Evolutionary conservation across 2,797 vertebrate genomes (phyloP).

Genomic region (Craterocephalus amniculus): DNA sequence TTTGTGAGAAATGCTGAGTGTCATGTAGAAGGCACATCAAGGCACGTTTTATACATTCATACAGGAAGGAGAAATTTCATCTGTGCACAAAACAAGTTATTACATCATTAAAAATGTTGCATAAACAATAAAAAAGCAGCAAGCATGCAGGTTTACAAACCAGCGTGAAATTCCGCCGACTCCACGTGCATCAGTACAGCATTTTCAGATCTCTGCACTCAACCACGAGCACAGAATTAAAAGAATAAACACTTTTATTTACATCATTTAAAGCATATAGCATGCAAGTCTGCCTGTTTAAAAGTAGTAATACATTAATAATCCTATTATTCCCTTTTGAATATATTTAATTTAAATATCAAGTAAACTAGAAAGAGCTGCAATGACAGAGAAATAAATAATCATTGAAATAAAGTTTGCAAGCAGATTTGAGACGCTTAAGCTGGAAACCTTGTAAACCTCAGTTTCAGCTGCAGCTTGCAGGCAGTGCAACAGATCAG

Average conservation of each 20-base stretch:
- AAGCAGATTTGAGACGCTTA: slow-evolving; percentile 21
- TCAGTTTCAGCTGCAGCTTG: slow-evolving; percentile 22
- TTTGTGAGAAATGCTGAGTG: slow-evolving; percentile 24
- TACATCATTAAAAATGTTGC: slow-evolving; percentile 3
- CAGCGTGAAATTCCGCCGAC: background rate
- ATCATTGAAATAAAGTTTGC: slow-evolving; percentile 4
- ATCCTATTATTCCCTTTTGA: background rate
- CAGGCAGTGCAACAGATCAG: slow-evolving; percentile 47
- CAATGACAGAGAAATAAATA: slow-evolving; percentile 48
- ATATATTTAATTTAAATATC: slow-evolving; percentile 1
- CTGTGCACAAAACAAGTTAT: slow-evolving; percentile 9
- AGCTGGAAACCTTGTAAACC: slow-evolving; percentile 67
- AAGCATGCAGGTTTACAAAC: slow-evolving; percentile 45
- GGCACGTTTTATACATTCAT: slow-evolving; percentile 86
- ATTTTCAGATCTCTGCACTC: background rate
- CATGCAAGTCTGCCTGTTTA: background rate
- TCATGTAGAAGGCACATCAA: slow-evolving; percentile 66
- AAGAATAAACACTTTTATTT: slow-evolving; percentile 20
- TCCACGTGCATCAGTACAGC: slow-evolving; percentile 12
- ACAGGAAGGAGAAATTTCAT: slow-evolving; percentile 8
- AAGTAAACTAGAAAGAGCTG: slow-evolving; percentile 9
- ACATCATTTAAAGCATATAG: slow-evolving; percentile 14
- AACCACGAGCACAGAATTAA: slow-evolving; percentile 17
- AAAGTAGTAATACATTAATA: background rate
- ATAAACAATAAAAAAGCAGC: slow-evolving; percentile 17